Evolutionary conservation across 2,113 vertebrate genomes (phyloP), one percentile per base, ranked within the genome.

Genomic region (Ornithorhynchus anatinus): DNA sequence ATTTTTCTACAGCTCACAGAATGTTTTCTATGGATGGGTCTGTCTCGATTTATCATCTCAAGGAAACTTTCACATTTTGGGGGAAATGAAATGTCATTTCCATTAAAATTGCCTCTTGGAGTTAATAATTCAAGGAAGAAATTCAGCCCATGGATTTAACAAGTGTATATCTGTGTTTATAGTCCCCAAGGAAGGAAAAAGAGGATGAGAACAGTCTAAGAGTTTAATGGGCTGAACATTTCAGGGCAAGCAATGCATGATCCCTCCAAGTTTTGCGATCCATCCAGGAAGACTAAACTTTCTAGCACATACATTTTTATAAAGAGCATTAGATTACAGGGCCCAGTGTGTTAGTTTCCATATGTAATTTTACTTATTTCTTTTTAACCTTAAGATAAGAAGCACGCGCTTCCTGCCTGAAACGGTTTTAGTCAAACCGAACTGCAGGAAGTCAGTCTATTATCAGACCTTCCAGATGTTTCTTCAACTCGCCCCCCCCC

Each of bases 401-500:
- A 61, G 69, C 58, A 48, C 35, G 8, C n/a, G 12, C 62, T 90
- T 91, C 85, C 86, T 84, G 84, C 83, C 59, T 89, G 77, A 81
- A 79, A 80, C 75, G 81, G 73, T 20, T 31, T 45, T 13, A 38
- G 64, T 20, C 63, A 48, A 45, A 57, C 32, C 65, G 45, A 72
- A 85, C 88, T 89, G 91, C 78, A 86, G 89, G 87, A 90, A 89
- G 77, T 17, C 6, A 58, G 42, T 79, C 58, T 83, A 70, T 89
- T 90, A 89, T 88, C 84, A 11, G 59, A 29, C 47, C 59, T 72
- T 72, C 63, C 88, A 90, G 86, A 83, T 84, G 82, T 89, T 89
- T 72, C 82, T 90, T 80, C 72, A 85, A 54, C 69, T 68, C 73
- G 51, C 64, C 71, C 35, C n/a, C 42, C 66, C 72, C 50, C 66